Evolutionary conservation across 2,888 invertebrate species (phyloP).

Genomic region (Lampropteryx suffumata): DNA sequence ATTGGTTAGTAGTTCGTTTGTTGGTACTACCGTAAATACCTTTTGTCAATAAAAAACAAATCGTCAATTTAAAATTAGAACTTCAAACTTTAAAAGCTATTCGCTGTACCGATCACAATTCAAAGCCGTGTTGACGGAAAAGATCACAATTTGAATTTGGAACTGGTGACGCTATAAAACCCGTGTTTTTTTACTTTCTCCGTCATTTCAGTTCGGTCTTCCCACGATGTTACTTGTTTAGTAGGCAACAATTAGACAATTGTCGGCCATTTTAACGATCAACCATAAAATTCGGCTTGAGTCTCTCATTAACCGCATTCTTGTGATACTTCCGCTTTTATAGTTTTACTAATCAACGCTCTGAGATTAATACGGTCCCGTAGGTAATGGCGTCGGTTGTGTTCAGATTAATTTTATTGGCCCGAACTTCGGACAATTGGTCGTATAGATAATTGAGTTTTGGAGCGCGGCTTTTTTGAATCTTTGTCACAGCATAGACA

Average conservation of each 20-base stretch:
- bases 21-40: slow-evolving; percentile 26
- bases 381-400: slow-evolving; percentile 74
- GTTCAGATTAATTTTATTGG: slow-evolving; percentile 79
- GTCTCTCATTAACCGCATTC: slow-evolving; percentile 81
- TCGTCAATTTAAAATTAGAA: slow-evolving; percentile 57
- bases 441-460: slow-evolving; percentile 81
- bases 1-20: slow-evolving; percentile 6
- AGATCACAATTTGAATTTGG: slow-evolving; percentile 26
- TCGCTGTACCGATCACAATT: slow-evolving; percentile 70
- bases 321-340: slow-evolving; percentile 82
- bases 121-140: slow-evolving; percentile 40
- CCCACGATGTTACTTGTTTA: slow-evolving; percentile 75
- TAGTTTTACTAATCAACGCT: slow-evolving; percentile 82
- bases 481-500: slow-evolving; percentile 14
- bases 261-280: slow-evolving; percentile 80
- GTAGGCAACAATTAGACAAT: slow-evolving; percentile 81
- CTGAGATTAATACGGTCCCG: slow-evolving; percentile 75
- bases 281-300: slow-evolving; percentile 78
- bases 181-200: slow-evolving; percentile 69
- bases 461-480: slow-evolving; percentile 59
- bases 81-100: slow-evolving; percentile 61
- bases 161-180: slow-evolving; percentile 57
- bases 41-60: slow-evolving; percentile 59
- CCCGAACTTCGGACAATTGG: slow-evolving; percentile 72
- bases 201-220: slow-evolving; percentile 68